Conservation (phyloP, 2,113 vertebrate genomes). For the Callionymus lyra region DNA sequence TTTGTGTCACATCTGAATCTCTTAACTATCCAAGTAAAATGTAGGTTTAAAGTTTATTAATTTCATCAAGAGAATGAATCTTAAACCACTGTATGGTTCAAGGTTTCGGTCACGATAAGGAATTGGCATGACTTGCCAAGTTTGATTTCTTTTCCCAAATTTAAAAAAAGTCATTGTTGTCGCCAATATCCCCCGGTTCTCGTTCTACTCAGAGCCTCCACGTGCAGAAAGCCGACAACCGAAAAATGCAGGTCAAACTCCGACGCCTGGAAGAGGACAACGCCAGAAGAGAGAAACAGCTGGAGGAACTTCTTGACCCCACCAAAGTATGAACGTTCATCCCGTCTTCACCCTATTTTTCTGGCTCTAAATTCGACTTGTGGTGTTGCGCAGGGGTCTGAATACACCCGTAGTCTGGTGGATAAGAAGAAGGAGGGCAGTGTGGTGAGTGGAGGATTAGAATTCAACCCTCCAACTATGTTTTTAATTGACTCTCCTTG, state of each 20-base stretch:
- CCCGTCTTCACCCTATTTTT: not conserved
- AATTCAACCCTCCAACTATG: not conserved
- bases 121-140: too few species aligned
- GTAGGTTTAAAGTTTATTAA: not conserved
- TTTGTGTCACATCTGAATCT: not conserved
- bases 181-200: not conserved
- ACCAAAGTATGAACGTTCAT: constrained; percentile 56
- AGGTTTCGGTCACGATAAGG: too few species aligned
- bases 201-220: constrained; percentile 69
- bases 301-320: constrained; percentile 81
- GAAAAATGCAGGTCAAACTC: constrained; percentile 78
- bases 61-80: not conserved
- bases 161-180: not conserved
- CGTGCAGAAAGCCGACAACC: constrained; percentile 74
- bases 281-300: constrained; percentile 80
- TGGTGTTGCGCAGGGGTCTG: constrained; percentile 63
- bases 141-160: not conserved
- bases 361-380: not conserved
- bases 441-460: constrained; percentile 65
- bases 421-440: constrained; percentile 73
- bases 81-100: not conserved
- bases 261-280: constrained; percentile 84
- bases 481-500: not conserved
- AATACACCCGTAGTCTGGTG: constrained; percentile 71
- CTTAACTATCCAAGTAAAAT: not conserved